Percentiles rank a stretch among this genome's conserved stretches.
phyloP scores from a whole-genome alignment of 2,113 vertebrate species.

The Lamprologus lemairii region DNA sequence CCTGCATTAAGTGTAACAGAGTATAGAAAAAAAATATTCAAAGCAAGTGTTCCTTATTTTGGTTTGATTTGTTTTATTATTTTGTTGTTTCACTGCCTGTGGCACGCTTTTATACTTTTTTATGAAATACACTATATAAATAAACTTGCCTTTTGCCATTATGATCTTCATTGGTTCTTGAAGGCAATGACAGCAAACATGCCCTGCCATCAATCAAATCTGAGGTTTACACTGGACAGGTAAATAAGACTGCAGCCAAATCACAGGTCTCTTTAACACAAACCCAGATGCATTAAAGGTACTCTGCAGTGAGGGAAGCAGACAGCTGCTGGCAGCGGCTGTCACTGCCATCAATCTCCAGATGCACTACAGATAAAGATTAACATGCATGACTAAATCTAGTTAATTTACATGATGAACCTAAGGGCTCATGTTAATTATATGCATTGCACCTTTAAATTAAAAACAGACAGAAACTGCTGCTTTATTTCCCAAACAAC shows the following conservation, averaged over 20 bases:
- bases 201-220: background rate
- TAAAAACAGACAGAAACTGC: background rate
- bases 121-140: background rate
- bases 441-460: background rate
- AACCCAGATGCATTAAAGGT: background rate
- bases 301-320: background rate
- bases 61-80: background rate
- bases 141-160: background rate
- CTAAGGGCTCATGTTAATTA: background rate
- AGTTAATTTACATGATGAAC: fast-evolving
- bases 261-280: background rate
- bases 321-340: background rate
- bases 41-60: background rate
- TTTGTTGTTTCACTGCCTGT: background rate
- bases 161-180: background rate
- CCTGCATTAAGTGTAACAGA: background rate
- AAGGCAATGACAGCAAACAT: background rate
- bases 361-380: background rate
- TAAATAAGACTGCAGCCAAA: background rate
- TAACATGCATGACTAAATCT: background rate
- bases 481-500: background rate
- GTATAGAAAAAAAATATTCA: background rate
- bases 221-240: background rate
- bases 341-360: background rate
- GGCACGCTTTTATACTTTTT: background rate